Conservation (phyloP, 2,888 invertebrate genomes). For the Nebria salina region DNA sequence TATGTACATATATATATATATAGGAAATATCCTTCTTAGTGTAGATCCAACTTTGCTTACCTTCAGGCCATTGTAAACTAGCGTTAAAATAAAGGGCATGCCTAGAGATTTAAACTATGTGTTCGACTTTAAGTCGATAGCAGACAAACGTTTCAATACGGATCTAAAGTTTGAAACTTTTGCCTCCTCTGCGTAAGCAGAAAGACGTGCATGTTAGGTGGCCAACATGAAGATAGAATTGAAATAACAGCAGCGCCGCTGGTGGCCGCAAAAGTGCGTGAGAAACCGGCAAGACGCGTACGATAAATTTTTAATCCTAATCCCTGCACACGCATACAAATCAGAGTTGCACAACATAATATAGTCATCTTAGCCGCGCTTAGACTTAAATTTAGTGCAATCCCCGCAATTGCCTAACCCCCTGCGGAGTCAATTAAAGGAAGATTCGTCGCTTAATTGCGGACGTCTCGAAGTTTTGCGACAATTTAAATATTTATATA, state of each 20-base stretch:
- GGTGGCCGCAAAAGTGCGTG: conserved; percentile 50
- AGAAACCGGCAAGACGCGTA: conserved; percentile 52
- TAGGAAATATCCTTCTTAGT: too few species aligned
- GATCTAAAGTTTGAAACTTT: too few species aligned
- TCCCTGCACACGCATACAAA: conserved; percentile 24
- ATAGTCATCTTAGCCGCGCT: neutral
- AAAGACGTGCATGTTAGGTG: conserved; percentile 3
- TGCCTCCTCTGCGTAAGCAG: too few species aligned
- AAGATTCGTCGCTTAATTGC: conserved; percentile 50
- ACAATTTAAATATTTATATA: conserved; percentile 52
- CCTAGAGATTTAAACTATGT: too few species aligned
- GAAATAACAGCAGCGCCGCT: conserved; percentile 33
- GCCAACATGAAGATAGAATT: conserved; percentile 21
- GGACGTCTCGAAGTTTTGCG: conserved; percentile 48
- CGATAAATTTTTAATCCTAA: conserved; percentile 57
- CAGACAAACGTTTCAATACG: too few species aligned
- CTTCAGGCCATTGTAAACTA: too few species aligned
- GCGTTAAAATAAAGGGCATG: too few species aligned
- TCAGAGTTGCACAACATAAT: conserved; percentile 29
- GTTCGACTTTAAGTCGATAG: too few species aligned
- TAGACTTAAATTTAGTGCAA: neutral
- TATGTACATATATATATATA: too few species aligned
- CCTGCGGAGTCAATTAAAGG: conserved; percentile 48
- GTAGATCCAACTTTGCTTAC: too few species aligned
- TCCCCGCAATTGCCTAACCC: neutral